Conservation (phyloP, 2,797 vertebrate species). For the Chlorospingus semifuscus region DNA sequence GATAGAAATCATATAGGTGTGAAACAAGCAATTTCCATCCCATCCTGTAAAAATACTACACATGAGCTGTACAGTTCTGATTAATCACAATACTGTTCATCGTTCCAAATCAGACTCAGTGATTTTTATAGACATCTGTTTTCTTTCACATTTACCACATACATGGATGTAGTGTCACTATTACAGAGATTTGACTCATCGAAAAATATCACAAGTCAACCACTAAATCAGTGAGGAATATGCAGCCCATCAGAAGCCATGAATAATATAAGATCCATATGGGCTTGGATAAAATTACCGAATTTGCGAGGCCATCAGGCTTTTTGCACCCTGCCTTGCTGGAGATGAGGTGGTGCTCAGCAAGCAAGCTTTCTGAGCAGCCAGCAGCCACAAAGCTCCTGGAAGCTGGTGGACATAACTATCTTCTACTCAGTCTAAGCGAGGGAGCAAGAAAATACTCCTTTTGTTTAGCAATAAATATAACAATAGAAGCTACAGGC, state of each 20-base stretch:
- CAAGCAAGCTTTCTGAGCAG: not conserved
- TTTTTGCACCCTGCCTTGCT: not conserved
- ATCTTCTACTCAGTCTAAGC: not conserved
- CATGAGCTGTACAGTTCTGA: not conserved
- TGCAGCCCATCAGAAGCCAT: not conserved
- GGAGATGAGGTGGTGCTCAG: not conserved
- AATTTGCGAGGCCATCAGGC: not conserved
- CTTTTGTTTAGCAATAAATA: slow-evolving; percentile 48
- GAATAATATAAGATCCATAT: not conserved
- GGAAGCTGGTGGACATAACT: not conserved
- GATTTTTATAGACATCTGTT: slow-evolving; percentile 60
- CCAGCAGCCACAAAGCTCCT: not conserved
- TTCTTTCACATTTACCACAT: slow-evolving; percentile 58
- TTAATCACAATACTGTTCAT: slow-evolving; percentile 21
- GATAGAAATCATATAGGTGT: not conserved
- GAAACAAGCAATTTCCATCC: not conserved
- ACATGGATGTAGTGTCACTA: slow-evolving; percentile 41
- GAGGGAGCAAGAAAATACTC: not conserved
- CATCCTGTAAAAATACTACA: not conserved
- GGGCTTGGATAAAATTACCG: not conserved
- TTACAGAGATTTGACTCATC: slow-evolving; percentile 51
- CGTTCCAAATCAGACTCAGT: not conserved
- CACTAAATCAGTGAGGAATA: slow-evolving; percentile 44
- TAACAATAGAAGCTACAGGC: slow-evolving; percentile 57
- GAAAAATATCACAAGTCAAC: slow-evolving; percentile 39